A percentile compares a stretch with the other conserved stretches of the same genome.
These are phyloP conservation scores for Macrophya alboannulata DNA, from an alignment of 2,888 invertebrate genomes.

Conservation along the genomic window DNA sequence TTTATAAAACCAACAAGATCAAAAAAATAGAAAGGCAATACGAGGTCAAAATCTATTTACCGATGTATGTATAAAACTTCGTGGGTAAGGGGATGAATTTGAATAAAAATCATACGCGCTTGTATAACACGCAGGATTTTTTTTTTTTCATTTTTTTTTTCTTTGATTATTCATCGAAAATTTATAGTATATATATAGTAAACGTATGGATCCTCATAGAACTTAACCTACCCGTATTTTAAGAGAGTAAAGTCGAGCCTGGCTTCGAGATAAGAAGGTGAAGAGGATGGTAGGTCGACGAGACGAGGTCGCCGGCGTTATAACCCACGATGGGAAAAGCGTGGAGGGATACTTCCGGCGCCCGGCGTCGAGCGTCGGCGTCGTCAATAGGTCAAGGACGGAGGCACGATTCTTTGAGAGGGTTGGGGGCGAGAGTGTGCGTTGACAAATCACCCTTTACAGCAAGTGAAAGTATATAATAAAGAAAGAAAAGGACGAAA, in stretches of 20 bases:
- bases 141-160: no score
- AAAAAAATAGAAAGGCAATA: no score
- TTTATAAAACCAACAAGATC: no score
- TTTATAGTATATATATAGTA: background rate
- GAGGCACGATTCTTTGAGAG: conserved; percentile 75
- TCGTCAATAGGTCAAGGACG: conserved; percentile 80
- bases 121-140: no score
- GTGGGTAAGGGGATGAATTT: no score
- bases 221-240: background rate
- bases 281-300: conserved; percentile 10
- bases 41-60: no score
- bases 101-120: no score
- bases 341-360: conserved; percentile 62
- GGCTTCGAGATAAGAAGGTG: conserved; percentile 28
- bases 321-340: conserved; percentile 42
- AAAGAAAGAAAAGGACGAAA: conserved; percentile 44
- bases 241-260: conserved; percentile 4
- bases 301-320: conserved; percentile 6
- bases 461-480: conserved; percentile 67
- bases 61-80: no score
- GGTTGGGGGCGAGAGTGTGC: conserved; percentile 21
- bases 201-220: conserved; percentile 20
- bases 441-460: conserved; percentile 79
- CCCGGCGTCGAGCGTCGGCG: conserved; percentile 67
- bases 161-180: background rate